Percentiles rank a stretch among this genome's conserved stretches.
These are phyloP conservation scores for Nebria brevicollis DNA, from an alignment of 2,888 invertebrate genomes.

Conservation along the genomic window DNA sequence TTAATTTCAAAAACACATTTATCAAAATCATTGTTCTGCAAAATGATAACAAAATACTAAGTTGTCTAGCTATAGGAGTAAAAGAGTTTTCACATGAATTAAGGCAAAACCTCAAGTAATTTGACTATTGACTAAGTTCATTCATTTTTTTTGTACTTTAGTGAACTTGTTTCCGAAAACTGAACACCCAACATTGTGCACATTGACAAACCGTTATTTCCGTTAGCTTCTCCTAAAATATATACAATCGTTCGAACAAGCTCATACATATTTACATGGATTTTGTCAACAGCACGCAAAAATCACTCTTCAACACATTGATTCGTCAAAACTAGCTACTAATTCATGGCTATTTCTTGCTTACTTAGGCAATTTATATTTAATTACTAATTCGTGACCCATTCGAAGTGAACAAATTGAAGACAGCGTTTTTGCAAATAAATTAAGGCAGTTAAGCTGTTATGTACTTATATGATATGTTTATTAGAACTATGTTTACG, in stretches of 20 bases:
- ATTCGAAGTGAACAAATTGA: not conserved
- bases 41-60: not conserved
- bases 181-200: not conserved
- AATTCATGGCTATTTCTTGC: not conserved
- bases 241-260: not conserved
- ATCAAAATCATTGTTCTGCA: not conserved
- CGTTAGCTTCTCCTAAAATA: not conserved
- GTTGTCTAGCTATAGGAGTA: not conserved
- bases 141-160: not conserved
- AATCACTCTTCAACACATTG: not conserved
- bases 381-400: not conserved
- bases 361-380: not conserved
- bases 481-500: not conserved
- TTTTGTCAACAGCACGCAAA: not conserved
- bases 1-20: slow-evolving; percentile 31
- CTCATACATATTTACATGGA: not conserved
- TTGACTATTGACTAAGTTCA: not conserved
- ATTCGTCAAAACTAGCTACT: not conserved
- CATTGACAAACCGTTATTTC: not conserved
- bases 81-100: not conserved
- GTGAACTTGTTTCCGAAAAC: not conserved
- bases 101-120: not conserved
- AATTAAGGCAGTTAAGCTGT: not conserved
- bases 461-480: not conserved
- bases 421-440: not conserved